Percentiles rank a stretch among this genome's conserved stretches.
phyloP scores from a whole-genome alignment of 2,113 vertebrate species.

The Prinia subflava region DNA sequence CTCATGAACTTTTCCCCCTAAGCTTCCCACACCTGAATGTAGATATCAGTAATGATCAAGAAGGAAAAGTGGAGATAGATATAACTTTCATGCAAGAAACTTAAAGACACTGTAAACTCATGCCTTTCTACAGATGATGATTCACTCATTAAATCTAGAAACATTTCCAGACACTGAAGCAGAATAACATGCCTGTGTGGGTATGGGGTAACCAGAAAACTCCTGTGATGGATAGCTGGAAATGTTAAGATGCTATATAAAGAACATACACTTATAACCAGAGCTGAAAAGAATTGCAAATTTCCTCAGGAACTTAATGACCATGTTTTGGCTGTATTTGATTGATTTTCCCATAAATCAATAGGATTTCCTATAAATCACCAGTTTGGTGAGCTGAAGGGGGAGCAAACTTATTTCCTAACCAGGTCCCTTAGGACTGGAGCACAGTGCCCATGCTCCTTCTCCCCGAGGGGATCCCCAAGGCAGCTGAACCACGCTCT shows the following conservation, averaged over 20 bases:
- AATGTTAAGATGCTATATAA: constrained; percentile 2
- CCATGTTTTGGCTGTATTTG: not conserved
- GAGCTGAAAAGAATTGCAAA: not conserved
- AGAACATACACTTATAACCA: not conserved
- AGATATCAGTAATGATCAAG: not conserved
- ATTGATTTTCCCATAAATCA: not conserved
- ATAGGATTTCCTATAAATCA: not conserved
- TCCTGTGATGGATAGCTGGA: not conserved
- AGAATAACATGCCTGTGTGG: not conserved
- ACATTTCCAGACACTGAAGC: not conserved
- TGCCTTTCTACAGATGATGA: not conserved
- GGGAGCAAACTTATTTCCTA: not conserved
- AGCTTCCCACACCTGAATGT: not conserved
- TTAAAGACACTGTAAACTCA: not conserved
- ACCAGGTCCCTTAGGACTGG: not conserved
- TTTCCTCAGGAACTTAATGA: not conserved
- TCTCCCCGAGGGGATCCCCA: not conserved
- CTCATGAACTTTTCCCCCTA: not conserved
- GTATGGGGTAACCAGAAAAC: not conserved
- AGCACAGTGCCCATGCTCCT: not conserved
- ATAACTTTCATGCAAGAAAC: not conserved
- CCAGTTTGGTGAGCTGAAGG: not conserved
- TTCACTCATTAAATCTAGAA: not conserved
- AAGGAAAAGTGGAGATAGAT: not conserved
- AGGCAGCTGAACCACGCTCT: not conserved